Evolutionary conservation across 2,113 vertebrate species (phyloP).

Genomic region (Crotalus viridis): DNA sequence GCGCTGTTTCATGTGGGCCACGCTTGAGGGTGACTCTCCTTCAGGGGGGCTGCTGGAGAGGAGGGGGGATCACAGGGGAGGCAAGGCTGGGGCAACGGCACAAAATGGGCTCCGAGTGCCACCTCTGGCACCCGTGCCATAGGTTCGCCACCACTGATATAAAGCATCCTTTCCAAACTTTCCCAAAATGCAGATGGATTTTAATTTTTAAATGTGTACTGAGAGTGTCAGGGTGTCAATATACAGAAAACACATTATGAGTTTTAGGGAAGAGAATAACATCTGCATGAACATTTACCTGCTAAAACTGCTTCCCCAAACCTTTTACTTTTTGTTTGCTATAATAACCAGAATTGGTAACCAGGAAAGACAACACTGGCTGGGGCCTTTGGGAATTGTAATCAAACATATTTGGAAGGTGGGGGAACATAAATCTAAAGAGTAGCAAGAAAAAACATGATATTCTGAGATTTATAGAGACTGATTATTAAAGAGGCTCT

Average conservation of each 20-base stretch:
- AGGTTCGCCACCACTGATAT: too few species aligned
- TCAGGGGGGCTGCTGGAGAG: too few species aligned
- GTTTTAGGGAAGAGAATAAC: not conserved
- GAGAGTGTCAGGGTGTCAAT: not conserved
- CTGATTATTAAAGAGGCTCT: constrained; percentile 21
- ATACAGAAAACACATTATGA: not conserved
- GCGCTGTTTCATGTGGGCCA: too few species aligned
- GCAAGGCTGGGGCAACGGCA: too few species aligned
- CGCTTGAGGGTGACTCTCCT: too few species aligned
- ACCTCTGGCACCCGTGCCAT: too few species aligned
- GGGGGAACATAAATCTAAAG: not conserved
- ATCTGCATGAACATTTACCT: not conserved
- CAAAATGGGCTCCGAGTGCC: too few species aligned
- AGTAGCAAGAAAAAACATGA: not conserved
- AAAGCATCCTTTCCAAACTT: too few species aligned
- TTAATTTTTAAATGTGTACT: not conserved
- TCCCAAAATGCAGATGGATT: not conserved
- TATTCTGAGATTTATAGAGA: not conserved
- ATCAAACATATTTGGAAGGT: not conserved
- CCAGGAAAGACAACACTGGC: not conserved
- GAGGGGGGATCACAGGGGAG: too few species aligned
- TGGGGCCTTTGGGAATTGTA: not conserved
- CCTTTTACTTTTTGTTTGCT: not conserved
- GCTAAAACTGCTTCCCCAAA: not conserved
- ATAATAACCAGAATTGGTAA: not conserved